Conservation (phyloP, 2,113 vertebrate genomes). For the Ariopsis seemanni region DNA sequence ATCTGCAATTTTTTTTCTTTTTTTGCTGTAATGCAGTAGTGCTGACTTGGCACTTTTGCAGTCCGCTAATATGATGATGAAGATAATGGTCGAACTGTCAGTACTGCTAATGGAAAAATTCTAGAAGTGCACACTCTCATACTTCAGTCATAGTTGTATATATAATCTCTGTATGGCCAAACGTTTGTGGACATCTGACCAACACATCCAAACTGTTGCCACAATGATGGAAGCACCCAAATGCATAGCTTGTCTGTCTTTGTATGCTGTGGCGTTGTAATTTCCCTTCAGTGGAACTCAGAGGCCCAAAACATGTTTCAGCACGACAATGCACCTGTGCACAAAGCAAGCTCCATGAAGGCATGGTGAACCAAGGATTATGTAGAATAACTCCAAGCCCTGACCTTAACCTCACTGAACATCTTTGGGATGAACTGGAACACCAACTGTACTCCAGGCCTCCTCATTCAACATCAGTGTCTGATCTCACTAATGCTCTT, state of each 20-base stretch:
- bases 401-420: background rate
- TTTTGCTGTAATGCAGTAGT: constrained; percentile 26
- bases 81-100: constrained; percentile 1
- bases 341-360: background rate
- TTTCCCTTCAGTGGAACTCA: background rate
- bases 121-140: background rate
- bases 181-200: background rate
- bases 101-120: constrained; percentile 10
- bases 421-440: too few species aligned
- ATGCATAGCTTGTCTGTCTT: background rate
- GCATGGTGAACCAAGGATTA: background rate
- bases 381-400: background rate
- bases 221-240: background rate
- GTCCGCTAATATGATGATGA: constrained; percentile 37
- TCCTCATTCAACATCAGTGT: too few species aligned
- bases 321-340: background rate
- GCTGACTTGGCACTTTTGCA: constrained; percentile 39
- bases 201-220: background rate
- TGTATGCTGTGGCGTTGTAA: background rate
- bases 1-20: background rate
- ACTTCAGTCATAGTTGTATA: background rate
- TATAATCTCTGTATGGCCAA: background rate
- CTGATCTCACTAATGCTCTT: background rate
- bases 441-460: too few species aligned
- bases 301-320: background rate